A percentile compares a stretch with the other conserved stretches of the same genome.
Conservation (phyloP, 2,797 vertebrate species). For the Melanotaenia parkinsoni region DNA sequence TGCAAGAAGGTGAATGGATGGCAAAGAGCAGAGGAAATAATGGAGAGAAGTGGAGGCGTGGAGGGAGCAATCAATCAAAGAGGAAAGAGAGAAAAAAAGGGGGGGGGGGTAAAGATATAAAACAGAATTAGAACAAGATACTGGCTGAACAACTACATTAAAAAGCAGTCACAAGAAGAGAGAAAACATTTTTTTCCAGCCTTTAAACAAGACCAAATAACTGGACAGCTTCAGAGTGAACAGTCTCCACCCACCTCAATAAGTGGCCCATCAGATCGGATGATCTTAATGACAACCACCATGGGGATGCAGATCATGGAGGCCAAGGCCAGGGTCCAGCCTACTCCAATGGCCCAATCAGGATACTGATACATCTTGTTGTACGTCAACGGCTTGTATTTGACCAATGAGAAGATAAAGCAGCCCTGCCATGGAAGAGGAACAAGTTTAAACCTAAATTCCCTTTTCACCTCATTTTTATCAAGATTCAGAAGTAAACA, state of each 20-base stretch:
- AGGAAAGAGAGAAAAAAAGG: not conserved
- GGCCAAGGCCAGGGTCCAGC: constrained; percentile 93
- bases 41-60: not conserved
- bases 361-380: constrained; percentile 97
- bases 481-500: not conserved
- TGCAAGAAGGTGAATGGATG: not conserved
- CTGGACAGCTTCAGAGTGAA: not conserved
- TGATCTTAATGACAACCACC: constrained; percentile 93
- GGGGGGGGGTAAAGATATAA: no score
- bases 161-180: not conserved
- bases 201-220: not conserved
- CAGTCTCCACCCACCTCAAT: constrained; percentile 87
- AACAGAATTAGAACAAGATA: not conserved
- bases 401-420: constrained; percentile 97
- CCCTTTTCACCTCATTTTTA: not conserved
- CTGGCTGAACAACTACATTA: not conserved
- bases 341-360: constrained; percentile 93
- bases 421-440: constrained; percentile 84
- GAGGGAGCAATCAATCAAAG: not conserved
- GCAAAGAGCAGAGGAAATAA: not conserved
- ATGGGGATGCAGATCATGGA: constrained; percentile 98
- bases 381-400: constrained; percentile 96
- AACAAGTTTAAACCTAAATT: not conserved
- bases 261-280: constrained; percentile 92
- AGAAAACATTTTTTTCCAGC: not conserved